Evolutionary conservation across 2,797 vertebrate genomes (phyloP).

Genomic region (Melanotaenia parkinsoni): DNA sequence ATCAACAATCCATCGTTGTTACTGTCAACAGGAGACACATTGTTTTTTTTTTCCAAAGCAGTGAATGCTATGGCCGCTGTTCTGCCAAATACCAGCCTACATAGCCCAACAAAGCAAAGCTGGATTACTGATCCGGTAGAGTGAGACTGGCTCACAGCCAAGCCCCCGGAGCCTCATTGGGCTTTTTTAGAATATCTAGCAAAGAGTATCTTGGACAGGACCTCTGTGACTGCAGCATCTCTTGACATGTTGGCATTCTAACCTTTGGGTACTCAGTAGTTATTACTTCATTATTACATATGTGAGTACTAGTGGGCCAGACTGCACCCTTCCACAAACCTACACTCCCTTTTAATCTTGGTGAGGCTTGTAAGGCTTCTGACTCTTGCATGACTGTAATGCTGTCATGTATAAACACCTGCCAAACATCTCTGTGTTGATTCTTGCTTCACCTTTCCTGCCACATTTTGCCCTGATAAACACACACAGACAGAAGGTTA

Average conservation of each 20-base stretch:
- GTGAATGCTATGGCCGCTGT: constrained; percentile 12
- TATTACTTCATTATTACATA: not conserved
- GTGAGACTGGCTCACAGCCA: not conserved
- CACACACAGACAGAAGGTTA: not conserved
- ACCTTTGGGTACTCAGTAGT: not conserved
- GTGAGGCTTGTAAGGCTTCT: not conserved
- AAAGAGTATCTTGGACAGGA: not conserved
- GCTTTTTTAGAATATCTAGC: not conserved
- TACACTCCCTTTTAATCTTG: not conserved
- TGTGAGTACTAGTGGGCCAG: not conserved
- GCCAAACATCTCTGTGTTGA: not conserved
- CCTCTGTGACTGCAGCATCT: not conserved
- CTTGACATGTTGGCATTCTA: not conserved
- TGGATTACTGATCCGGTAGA: constrained; percentile 9
- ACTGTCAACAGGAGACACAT: constrained; percentile 49
- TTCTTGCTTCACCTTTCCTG: not conserved
- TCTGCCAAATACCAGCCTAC: constrained; percentile 40
- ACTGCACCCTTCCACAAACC: not conserved
- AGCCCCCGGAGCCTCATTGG: not conserved
- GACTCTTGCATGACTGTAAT: not conserved
- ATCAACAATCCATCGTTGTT: constrained; percentile 47
- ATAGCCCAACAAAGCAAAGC: constrained; percentile 9
- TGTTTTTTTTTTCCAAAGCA: constrained; percentile 50
- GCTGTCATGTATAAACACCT: not conserved
- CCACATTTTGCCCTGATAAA: not conserved